Evolutionary conservation across 2,888 invertebrate species (phyloP).

Genomic region (Lathronympha strigana): DNA sequence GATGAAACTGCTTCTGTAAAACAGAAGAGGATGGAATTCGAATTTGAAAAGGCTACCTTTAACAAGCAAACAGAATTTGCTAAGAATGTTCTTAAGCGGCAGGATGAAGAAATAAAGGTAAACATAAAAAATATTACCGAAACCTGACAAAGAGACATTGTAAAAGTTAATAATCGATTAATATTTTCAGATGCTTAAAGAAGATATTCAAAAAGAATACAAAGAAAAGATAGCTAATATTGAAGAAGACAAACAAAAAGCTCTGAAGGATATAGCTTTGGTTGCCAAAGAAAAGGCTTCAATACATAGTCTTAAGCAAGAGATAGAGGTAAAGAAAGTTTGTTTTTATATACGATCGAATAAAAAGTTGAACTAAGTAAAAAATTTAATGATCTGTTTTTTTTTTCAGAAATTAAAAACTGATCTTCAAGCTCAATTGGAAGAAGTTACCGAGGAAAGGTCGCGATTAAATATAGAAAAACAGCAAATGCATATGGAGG

Average conservation of each 20-base stretch:
- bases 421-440: conserved; percentile 72
- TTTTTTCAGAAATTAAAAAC: conserved; percentile 72
- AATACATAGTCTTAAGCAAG: conserved; percentile 68
- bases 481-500: conserved; percentile 74
- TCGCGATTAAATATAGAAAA: conserved; percentile 72
- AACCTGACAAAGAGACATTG: background rate
- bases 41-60: conserved; percentile 85
- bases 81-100: conserved; percentile 81
- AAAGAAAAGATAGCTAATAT: conserved; percentile 70
- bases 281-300: conserved; percentile 71
- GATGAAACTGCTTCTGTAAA: conserved; percentile 77
- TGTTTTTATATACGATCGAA: background rate
- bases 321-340: conserved; percentile 65
- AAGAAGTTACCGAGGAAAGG: conserved; percentile 72
- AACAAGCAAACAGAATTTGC: conserved; percentile 85
- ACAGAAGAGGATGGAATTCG: conserved; percentile 85
- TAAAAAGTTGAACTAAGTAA: too few species aligned
- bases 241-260: conserved; percentile 70
- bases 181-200: conserved; percentile 64
- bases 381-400: conserved; percentile 17
- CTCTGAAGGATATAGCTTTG: conserved; percentile 63
- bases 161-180: background rate
- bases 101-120: conserved; percentile 85
- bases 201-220: conserved; percentile 75
- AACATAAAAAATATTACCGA: background rate